Percentiles rank a stretch among this genome's conserved stretches.
phyloP scores from a whole-genome alignment of 37 sponge, comb jelly and placozoan species.

The Cliona cf. orientalis region DNA sequence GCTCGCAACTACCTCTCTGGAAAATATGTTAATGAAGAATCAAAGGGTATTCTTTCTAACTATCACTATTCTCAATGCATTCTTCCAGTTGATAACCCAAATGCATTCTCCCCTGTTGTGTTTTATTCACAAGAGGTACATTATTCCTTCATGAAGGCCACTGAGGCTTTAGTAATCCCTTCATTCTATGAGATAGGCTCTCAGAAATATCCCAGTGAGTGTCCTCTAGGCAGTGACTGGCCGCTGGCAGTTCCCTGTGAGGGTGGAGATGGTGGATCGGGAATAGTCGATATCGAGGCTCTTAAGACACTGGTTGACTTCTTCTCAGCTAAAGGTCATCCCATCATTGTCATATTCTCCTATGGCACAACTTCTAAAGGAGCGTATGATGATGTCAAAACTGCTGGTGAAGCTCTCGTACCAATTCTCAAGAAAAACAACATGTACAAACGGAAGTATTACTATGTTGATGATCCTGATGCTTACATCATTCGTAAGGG shows the following conservation, averaged over 20 bases:
- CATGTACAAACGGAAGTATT: conserved; percentile 36
- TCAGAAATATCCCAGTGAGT: conserved; percentile 9
- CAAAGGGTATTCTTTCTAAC: background rate
- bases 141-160: conserved; percentile 23
- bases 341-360: conserved; percentile 13
- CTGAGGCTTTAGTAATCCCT: background rate
- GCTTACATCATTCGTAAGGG: background rate
- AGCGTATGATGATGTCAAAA: conserved; percentile 38
- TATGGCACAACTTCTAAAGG: conserved; percentile 52
- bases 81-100: background rate
- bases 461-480: background rate
- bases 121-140: conserved; percentile 37
- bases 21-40: background rate
- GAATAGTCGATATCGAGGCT: conserved; percentile 9
- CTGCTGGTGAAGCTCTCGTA: background rate
- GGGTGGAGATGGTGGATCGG: conserved; percentile 11
- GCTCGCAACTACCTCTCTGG: conserved; percentile 27
- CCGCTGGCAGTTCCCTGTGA: conserved; percentile 14
- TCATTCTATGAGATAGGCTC: conserved; percentile 13
- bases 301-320: conserved; percentile 23
- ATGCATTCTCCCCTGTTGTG: conserved; percentile 3
- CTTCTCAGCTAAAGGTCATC: conserved; percentile 22
- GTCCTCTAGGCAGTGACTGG: conserved; percentile 23
- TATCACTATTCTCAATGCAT: too few relatives aligned
- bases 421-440: background rate